Evolutionary conservation across 2,888 invertebrate genomes (phyloP).

Genomic region (Smittia aterrima): DNA sequence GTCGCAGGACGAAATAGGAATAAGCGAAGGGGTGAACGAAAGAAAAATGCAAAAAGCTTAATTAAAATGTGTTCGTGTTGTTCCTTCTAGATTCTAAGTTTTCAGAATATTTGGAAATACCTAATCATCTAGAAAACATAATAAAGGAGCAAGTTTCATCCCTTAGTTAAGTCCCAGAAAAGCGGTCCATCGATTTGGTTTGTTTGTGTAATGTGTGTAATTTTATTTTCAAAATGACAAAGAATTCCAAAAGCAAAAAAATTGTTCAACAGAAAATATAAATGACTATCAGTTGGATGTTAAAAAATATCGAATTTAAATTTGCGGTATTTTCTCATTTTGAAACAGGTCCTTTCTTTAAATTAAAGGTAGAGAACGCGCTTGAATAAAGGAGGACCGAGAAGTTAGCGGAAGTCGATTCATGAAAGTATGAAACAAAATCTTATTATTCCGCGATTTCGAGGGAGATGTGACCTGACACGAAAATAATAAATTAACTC

Average conservation of each 20-base stretch:
- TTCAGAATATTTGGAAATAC: no score
- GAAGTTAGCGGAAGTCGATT: background rate
- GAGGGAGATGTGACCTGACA: background rate
- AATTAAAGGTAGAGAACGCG: background rate
- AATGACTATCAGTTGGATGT: slow-evolving; percentile 38
- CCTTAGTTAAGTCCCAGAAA: no score
- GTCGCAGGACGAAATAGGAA: no score
- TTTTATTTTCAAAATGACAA: slow-evolving; percentile 29
- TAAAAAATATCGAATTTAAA: slow-evolving; percentile 22
- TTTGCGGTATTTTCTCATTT: slow-evolving; percentile 22
- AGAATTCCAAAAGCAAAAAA: slow-evolving; percentile 29
- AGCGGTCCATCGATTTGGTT: background rate
- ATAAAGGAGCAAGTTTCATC: background rate
- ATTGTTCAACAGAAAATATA: slow-evolving; percentile 37
- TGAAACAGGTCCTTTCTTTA: background rate
- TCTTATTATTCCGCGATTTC: background rate
- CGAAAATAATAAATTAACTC: background rate
- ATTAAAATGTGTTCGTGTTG: no score
- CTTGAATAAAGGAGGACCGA: background rate
- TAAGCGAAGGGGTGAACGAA: no score
- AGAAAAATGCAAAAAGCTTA: no score
- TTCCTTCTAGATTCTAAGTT: no score
- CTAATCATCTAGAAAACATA: no score
- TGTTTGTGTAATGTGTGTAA: slow-evolving; percentile 25
- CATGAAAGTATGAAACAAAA: background rate